Conservation (phyloP, 1,140 invertebrate genomes). For the Delia radicum region DNA sequence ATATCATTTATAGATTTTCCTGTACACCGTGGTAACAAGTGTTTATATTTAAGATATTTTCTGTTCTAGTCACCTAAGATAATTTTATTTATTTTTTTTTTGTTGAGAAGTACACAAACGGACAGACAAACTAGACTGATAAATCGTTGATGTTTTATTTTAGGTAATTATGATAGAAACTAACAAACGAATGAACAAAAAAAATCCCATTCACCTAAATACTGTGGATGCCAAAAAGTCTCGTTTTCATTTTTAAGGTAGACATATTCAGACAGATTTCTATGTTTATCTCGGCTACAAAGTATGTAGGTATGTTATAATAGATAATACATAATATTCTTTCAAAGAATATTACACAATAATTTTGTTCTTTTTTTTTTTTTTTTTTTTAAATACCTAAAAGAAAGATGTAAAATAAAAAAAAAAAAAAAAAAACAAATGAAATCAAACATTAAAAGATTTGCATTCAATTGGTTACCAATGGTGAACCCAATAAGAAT, state of each 20-base stretch:
- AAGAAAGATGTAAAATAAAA: no score
- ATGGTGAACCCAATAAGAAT: no score
- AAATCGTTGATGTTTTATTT: neutral
- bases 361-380: neutral
- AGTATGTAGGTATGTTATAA: neutral
- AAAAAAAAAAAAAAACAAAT: no score
- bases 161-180: neutral
- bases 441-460: no score
- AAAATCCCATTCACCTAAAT: constrained; percentile 8
- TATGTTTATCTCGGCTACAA: constrained; percentile 1
- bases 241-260: constrained; percentile 6
- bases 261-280: constrained; percentile 15
- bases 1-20: neutral
- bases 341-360: neutral
- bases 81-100: no score
- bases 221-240: constrained; percentile 14
- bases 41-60: neutral
- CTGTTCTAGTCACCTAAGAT: neutral
- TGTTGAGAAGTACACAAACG: no score
- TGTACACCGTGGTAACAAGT: neutral
- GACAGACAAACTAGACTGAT: no score
- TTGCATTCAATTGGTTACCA: no score
- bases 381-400: no score
- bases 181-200: neutral
- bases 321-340: neutral